These are phyloP conservation scores for Myzus persicae DNA, from an alignment of 1,140 invertebrate genomes.

Conservation along the genomic window DNA sequence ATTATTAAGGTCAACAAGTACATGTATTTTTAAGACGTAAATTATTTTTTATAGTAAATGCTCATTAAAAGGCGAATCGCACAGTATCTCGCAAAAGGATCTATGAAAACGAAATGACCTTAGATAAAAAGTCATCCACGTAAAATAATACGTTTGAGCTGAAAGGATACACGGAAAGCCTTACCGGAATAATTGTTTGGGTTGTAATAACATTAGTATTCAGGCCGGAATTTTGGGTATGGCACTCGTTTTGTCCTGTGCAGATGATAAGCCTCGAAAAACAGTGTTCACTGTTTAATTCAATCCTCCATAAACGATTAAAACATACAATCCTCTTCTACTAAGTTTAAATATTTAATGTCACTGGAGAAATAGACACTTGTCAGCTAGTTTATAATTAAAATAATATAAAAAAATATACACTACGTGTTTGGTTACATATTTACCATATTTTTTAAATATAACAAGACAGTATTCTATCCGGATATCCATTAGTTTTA, in stretches of 20 bases:
- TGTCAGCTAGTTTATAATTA: neutral
- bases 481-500: neutral
- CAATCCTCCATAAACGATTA: constrained; percentile 41
- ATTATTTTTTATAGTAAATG: neutral
- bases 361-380: neutral
- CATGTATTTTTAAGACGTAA: neutral
- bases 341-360: neutral
- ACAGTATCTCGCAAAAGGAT: neutral
- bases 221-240: constrained; percentile 37
- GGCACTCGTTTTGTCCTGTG: neutral
- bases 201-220: constrained; percentile 46
- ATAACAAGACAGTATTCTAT: neutral
- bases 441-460: neutral
- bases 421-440: neutral
- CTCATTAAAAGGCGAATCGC: constrained; percentile 33
- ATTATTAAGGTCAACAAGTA: neutral
- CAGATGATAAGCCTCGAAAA: constrained; percentile 29
- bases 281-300: constrained; percentile 14
- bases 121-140: constrained; percentile 47
- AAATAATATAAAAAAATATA: neutral
- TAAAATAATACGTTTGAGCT: neutral
- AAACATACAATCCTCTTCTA: neutral
- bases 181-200: constrained; percentile 36
- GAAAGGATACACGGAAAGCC: constrained; percentile 8
- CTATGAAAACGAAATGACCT: constrained; percentile 15